Conservation (phyloP, 1,140 invertebrate species). For the Pogonomyrmex californicus region DNA sequence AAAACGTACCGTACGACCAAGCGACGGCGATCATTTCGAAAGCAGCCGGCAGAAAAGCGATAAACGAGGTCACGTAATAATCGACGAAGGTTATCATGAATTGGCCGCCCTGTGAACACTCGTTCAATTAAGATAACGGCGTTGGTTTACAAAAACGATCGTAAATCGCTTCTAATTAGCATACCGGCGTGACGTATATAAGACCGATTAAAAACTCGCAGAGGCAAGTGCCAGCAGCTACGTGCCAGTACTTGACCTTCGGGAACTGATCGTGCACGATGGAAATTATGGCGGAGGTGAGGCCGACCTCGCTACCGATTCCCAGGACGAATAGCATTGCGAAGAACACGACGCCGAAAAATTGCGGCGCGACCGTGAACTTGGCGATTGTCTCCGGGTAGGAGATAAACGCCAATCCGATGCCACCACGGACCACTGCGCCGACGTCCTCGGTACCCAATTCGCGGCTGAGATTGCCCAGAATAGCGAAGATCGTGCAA, state of each 20-base stretch:
- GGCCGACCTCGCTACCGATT: conserved; percentile 86
- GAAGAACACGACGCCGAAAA: conserved; percentile 91
- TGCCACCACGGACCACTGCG: conserved; percentile 88
- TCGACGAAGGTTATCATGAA: conserved; percentile 95
- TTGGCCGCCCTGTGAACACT: conserved; percentile 92
- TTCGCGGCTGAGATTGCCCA: conserved; percentile 92
- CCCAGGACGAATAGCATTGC: conserved; percentile 89
- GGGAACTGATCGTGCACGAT: conserved; percentile 87
- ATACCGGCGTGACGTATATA: conserved; percentile 93
- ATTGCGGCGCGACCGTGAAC: conserved; percentile 88
- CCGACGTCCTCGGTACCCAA: conserved; percentile 87
- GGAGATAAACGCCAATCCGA: conserved; percentile 90
- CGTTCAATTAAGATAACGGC: conserved; percentile 17
- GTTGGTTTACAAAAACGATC: conserved; percentile 12
- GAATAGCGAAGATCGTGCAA: conserved; percentile 95
- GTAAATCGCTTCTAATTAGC: conserved; percentile 81
- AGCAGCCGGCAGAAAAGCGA: conserved; percentile 92
- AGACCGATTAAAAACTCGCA: conserved; percentile 91
- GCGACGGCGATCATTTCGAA: conserved; percentile 90
- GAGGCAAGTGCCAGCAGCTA: conserved; percentile 88
- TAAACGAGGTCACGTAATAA: conserved; percentile 93
- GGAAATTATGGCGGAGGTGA: conserved; percentile 84
- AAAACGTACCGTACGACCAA: conserved; percentile 93
- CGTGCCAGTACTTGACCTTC: conserved; percentile 87
- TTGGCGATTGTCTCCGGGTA: conserved; percentile 90